Percentiles rank a stretch among this genome's conserved stretches.
phyloP scores from a whole-genome alignment of 2,888 invertebrate genomes.

The Sinodicranocentrus sp. region DNA sequence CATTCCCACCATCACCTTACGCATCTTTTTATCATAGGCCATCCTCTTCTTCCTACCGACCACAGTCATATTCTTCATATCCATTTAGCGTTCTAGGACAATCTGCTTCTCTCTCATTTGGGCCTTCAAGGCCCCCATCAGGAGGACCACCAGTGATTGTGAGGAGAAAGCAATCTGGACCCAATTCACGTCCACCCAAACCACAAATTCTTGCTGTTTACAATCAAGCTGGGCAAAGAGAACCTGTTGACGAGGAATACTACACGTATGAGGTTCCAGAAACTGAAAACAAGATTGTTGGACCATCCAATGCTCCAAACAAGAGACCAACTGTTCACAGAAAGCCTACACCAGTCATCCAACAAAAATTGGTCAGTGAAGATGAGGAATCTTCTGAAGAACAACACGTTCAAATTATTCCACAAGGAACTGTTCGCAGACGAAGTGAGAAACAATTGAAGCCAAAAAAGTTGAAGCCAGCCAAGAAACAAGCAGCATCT shows the following conservation, averaged over 20 bases:
- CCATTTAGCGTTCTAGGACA: not conserved
- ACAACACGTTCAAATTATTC: slow-evolving; percentile 35
- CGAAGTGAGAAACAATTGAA: slow-evolving; percentile 47
- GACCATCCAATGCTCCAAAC: slow-evolving; percentile 39
- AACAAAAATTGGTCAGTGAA: slow-evolving; percentile 41
- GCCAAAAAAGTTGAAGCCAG: slow-evolving; percentile 32
- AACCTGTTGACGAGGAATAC: slow-evolving; percentile 60
- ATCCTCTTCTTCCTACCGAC: not conserved
- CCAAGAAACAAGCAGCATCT: not conserved
- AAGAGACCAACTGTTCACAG: slow-evolving; percentile 51
- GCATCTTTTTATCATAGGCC: slow-evolving; percentile 5
- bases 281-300: slow-evolving; percentile 42
- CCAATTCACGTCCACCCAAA: slow-evolving; percentile 43
- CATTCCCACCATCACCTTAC: slow-evolving; percentile 7
- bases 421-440: slow-evolving; percentile 53
- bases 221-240: slow-evolving; percentile 45
- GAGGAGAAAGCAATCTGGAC: slow-evolving; percentile 39
- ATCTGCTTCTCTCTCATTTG: not conserved
- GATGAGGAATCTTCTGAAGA: slow-evolving; percentile 29
- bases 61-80: too few relatives aligned
- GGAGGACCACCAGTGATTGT: slow-evolving; percentile 55
- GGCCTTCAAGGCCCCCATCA: not conserved
- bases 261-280: slow-evolving; percentile 52
- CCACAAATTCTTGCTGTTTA: slow-evolving; percentile 45
- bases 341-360: slow-evolving; percentile 61